Conservation (phyloP, 1,140 invertebrate genomes). For the Drosophila pseudoananassae region DNA sequence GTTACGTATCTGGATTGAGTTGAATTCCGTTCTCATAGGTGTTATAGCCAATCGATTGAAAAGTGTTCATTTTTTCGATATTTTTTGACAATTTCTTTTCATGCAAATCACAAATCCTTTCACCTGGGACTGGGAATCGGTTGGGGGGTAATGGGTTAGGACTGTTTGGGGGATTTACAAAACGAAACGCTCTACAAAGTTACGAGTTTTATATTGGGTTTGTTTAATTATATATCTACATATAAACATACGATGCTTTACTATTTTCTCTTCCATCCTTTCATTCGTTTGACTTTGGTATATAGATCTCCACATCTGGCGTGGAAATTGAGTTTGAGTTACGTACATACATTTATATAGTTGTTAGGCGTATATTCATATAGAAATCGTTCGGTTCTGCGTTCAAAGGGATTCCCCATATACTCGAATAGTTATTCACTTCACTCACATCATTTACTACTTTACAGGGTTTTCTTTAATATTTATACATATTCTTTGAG, state of each 20-base stretch:
- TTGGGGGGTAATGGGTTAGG: neutral
- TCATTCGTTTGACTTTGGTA: conserved; percentile 75
- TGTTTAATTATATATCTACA: conserved; percentile 77
- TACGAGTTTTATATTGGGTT: conserved; percentile 63
- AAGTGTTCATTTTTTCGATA: conserved; percentile 23
- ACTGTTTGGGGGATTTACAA: conserved; percentile 54
- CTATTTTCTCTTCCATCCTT: conserved; percentile 39
- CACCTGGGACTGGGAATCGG: conserved; percentile 24
- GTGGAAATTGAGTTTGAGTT: conserved; percentile 78
- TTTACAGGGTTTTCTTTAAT: conserved; percentile 58
- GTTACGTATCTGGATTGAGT: conserved; percentile 84
- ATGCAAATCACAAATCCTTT: conserved; percentile 46
- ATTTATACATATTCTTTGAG: conserved; percentile 53
- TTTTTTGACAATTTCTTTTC: conserved; percentile 48
- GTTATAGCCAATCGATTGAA: conserved; percentile 33
- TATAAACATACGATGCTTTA: conserved; percentile 74
- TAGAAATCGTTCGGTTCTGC: conserved; percentile 41
- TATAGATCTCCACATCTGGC: conserved; percentile 74
- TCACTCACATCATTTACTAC: conserved; percentile 51
- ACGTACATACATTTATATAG: conserved; percentile 77
- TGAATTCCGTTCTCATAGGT: conserved; percentile 36
- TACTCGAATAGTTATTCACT: conserved; percentile 37
- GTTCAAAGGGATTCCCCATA: conserved; percentile 24
- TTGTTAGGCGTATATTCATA: conserved; percentile 50
- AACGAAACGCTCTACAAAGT: conserved; percentile 75